A percentile compares a stretch with the other conserved stretches of the same genome.
Conservation (phyloP, 2,888 invertebrate species). For the Leptopterna dolabrata region DNA sequence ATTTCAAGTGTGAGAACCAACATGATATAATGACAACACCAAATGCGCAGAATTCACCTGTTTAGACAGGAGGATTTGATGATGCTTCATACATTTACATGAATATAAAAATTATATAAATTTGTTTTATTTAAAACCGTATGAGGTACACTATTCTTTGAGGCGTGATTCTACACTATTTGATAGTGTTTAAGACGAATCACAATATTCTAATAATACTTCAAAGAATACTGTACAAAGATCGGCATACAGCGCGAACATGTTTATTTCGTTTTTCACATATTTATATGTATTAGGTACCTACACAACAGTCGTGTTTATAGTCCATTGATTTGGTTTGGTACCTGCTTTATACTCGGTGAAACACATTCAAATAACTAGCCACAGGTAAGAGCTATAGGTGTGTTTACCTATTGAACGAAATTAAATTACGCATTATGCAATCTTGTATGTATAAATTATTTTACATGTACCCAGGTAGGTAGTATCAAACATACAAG, state of each 20-base stretch:
- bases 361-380: too few species aligned
- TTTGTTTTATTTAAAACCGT: background rate
- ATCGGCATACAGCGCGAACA: background rate
- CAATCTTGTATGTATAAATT: too few species aligned
- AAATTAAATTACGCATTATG: too few species aligned
- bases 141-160: background rate
- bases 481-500: too few species aligned
- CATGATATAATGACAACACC: conserved; percentile 11
- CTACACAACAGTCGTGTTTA: background rate
- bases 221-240: background rate
- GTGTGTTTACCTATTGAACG: too few species aligned
- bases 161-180: background rate
- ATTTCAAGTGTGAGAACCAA: background rate
- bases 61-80: background rate
- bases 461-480: too few species aligned
- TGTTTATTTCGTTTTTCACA: background rate
- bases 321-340: background rate
- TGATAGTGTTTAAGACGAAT: background rate
- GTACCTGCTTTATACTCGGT: background rate
- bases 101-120: background rate
- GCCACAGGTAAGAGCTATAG: too few species aligned
- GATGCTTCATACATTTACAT: background rate
- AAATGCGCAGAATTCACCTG: background rate
- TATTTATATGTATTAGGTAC: background rate
- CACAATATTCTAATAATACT: background rate